Conservation (phyloP, 35 echinoderm and acorn worm species). For the Holothuria glaberrima region DNA sequence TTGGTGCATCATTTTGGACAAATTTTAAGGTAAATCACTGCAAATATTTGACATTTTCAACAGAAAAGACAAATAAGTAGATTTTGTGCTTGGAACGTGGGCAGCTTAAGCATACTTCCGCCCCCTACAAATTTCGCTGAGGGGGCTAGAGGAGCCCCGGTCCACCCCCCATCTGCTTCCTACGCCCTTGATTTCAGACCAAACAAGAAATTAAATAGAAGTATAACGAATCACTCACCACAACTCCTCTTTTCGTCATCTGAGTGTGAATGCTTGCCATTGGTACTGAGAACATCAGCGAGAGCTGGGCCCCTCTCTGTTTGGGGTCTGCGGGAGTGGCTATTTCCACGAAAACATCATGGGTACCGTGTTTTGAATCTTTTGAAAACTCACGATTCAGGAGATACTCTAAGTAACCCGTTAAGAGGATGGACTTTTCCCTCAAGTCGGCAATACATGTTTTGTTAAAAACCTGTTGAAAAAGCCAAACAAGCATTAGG, state of each 20-base stretch:
- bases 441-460: slow-evolving; percentile 80
- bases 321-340: slow-evolving; percentile 69
- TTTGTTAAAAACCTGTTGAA: slow-evolving; percentile 75
- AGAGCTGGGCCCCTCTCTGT: slow-evolving; percentile 80
- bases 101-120: no score
- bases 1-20: no score
- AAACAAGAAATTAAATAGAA: no score
- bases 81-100: no score
- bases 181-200: no score
- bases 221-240: slow-evolving; percentile 74
- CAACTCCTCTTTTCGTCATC: slow-evolving; percentile 83
- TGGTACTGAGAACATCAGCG: slow-evolving; percentile 73
- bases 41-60: no score
- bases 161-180: no score
- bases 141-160: no score
- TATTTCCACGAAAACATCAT: slow-evolving; percentile 59
- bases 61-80: no score
- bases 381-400: slow-evolving; percentile 60
- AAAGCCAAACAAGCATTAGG: no score
- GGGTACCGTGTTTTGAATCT: slow-evolving; percentile 36
- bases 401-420: slow-evolving; percentile 85
- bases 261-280: slow-evolving; percentile 64
- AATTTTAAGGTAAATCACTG: no score
- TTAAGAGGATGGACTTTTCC: slow-evolving; percentile 69
- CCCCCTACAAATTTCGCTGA: no score